Percentiles rank a stretch among this genome's conserved stretches.
Evolutionary conservation across 2,888 invertebrate genomes (phyloP).

Genomic region (Mechanitis mazaeus): DNA sequence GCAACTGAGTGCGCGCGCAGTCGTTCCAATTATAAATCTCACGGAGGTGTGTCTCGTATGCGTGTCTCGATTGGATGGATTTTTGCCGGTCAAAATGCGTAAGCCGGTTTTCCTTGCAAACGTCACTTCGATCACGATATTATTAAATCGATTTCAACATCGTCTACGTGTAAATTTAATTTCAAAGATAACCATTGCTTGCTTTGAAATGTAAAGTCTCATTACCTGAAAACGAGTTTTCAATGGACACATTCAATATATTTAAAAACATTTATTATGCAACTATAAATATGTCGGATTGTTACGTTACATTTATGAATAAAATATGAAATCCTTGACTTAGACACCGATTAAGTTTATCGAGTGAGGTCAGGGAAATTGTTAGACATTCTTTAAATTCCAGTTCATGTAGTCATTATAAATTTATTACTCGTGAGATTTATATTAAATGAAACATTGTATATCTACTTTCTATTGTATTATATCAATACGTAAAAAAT

Average conservation of each 20-base stretch:
- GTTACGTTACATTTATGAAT: slow-evolving; percentile 15
- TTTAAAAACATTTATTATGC: slow-evolving; percentile 3
- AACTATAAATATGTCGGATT: slow-evolving; percentile 2
- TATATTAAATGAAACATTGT: no score
- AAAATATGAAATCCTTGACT: slow-evolving; percentile 46
- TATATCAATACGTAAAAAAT: no score
- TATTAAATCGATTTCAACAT: slow-evolving; percentile 6
- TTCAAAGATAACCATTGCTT: slow-evolving; percentile 9
- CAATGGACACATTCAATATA: slow-evolving; percentile 8
- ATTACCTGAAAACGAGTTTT: not conserved
- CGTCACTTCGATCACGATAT: slow-evolving; percentile 16
- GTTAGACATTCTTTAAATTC: no score
- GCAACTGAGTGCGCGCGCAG: slow-evolving; percentile 63
- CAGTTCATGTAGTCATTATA: no score
- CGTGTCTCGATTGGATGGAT: slow-evolving; percentile 49
- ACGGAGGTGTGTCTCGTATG: slow-evolving; percentile 66
- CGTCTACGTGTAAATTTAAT: slow-evolving; percentile 5
- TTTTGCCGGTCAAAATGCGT: slow-evolving; percentile 36
- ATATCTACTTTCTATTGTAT: no score
- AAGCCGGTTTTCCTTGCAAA: slow-evolving; percentile 27
- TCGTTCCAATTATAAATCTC: slow-evolving; percentile 66
- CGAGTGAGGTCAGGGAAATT: slow-evolving; percentile 42
- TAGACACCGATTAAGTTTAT: slow-evolving; percentile 25
- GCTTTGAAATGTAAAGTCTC: not conserved
- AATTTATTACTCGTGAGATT: no score